Base-by-base conservation (phyloP, 2,797 vertebrate genomes). In the Cirrhinus molitorella region DNA sequence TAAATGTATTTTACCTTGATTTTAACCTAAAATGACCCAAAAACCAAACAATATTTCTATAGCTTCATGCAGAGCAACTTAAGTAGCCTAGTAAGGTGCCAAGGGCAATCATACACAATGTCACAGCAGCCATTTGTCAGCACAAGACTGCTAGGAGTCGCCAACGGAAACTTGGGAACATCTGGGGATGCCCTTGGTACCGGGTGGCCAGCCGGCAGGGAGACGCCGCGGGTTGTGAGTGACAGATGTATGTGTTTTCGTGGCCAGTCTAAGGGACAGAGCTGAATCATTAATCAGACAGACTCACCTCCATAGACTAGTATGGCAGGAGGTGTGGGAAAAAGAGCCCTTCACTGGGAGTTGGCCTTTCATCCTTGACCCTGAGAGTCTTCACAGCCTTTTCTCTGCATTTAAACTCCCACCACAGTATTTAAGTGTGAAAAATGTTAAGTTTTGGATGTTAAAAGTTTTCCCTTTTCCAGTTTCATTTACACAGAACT, bases 201-300 rank as follows among this genome's bases (percentile, higher is more conserved):
- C 87, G 78, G 10, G 68, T 83, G 90, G 90, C 88, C 90, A 92
- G 91, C 91, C 87, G 88, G 90, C 84, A 89, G 86, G 87, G 90
- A 91, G 86, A 89, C 85, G 88, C 88, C 88, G 92, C 91, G 90
- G 87, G 91, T 91, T 90, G 88, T 89, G 91, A 93, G 91, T 92
- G 92, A 93, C 93, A 93, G 92, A 93, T 92, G 92, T 83, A 84
- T 86, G 89, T 86, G 92, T 91, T 91, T 88, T 90, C 86, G 88
- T 90, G 83, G 71, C 89, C 51, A 85, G 81, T 87, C 89, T 87
- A 84, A 83, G 71, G 87, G 88, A 85, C 84, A 83, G 85, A 87
- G 88, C 89, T 88, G 88, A 88, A 90, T 92, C 92, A 94, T 94
- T 92, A 93, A 93, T 94, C 92, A 93, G 88, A 86, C 74, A 72